These are phyloP conservation scores for Anneissia japonica DNA, from an alignment of 35 echinoderm and acorn worm species.

Conservation along the genomic window DNA sequence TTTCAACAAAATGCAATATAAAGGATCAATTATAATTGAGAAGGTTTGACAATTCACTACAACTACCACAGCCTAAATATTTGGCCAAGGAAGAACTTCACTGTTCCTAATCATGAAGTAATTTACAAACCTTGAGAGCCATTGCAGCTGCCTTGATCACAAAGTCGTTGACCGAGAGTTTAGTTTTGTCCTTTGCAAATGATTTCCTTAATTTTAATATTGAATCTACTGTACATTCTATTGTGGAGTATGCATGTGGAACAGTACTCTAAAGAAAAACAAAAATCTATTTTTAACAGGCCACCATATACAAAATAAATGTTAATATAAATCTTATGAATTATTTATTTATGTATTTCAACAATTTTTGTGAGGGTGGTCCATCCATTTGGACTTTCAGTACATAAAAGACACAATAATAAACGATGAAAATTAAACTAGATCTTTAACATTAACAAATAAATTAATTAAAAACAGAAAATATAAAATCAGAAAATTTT, in stretches of 20 bases:
- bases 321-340: not conserved
- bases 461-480: too few species aligned
- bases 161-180: conserved; percentile 97
- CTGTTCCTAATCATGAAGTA: not conserved
- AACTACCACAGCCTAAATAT: too few species aligned
- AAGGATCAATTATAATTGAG: too few species aligned
- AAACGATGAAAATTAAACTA: not conserved
- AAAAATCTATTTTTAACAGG: too few species aligned
- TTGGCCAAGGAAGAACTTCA: too few species aligned
- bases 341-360: not conserved
- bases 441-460: too few species aligned
- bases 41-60: too few species aligned
- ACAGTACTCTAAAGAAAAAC: conserved; percentile 49
- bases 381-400: not conserved
- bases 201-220: conserved; percentile 68
- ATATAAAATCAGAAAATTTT: too few species aligned
- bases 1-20: too few species aligned
- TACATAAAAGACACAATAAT: not conserved
- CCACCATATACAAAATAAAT: not conserved
- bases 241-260: conserved; percentile 74
- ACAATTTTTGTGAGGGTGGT: not conserved
- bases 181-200: conserved; percentile 67
- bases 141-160: conserved; percentile 90
- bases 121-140: conserved; percentile 55
- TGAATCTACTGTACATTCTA: conserved; percentile 64